A percentile compares a stretch with the other conserved stretches of the same genome.
Conservation (phyloP, 2,888 invertebrate species). For the Cremastinae sp. region DNA sequence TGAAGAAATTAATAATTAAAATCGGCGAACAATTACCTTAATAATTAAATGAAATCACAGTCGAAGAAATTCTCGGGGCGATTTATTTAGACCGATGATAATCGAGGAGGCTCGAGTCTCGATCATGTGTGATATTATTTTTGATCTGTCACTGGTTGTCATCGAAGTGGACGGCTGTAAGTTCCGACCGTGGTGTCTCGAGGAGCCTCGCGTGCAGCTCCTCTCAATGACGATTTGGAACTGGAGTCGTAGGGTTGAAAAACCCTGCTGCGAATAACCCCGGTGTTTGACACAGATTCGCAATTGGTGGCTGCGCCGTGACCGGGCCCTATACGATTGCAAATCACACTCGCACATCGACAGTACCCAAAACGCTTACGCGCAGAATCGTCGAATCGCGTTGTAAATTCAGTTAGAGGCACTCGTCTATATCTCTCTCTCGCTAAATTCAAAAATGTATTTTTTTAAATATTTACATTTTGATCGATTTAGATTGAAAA, state of each 20-base stretch:
- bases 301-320: constrained; percentile 68
- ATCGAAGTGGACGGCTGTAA: neutral
- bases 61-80: too few relatives aligned
- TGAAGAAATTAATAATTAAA: too few relatives aligned
- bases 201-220: constrained; percentile 22
- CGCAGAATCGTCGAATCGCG: constrained; percentile 53
- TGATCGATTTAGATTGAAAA: too few relatives aligned
- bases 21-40: too few relatives aligned
- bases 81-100: too few relatives aligned
- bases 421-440: constrained; percentile 10
- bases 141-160: too few relatives aligned
- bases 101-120: too few relatives aligned
- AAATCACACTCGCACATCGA: constrained; percentile 17
- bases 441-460: too few relatives aligned
- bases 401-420: constrained; percentile 59
- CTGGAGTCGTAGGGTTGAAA: constrained; percentile 60
- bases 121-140: too few relatives aligned
- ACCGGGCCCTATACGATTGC: constrained; percentile 60
- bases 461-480: too few relatives aligned
- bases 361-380: constrained; percentile 44
- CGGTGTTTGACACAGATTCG: constrained; percentile 73
- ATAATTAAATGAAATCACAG: too few relatives aligned
- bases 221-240: constrained; percentile 64
- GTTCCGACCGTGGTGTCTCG: too few relatives aligned
- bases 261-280: constrained; percentile 58